phyloP scores from a whole-genome alignment of 2,888 invertebrate species.

The Pollenia labialis region DNA sequence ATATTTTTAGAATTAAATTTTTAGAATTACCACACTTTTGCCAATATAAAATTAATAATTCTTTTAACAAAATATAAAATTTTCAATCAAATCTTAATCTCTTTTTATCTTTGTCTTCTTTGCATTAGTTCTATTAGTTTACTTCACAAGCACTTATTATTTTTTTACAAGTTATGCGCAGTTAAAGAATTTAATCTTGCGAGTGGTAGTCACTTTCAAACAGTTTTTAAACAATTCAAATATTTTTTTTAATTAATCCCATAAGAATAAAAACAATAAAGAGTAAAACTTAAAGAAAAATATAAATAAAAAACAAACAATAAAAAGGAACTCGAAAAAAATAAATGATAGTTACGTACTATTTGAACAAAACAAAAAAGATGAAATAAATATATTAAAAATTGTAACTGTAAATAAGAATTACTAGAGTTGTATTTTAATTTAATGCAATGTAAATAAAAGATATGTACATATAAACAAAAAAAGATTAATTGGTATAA shows the following conservation, averaged over 20 bases:
- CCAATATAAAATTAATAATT: neutral
- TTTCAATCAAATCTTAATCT: neutral
- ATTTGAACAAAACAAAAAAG: constrained; percentile 39
- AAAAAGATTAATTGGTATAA: constrained; percentile 30
- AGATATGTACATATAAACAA: neutral
- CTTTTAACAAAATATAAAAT: neutral
- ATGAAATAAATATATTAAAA: constrained; percentile 1
- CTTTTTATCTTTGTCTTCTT: neutral
- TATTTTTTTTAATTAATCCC: constrained; percentile 23
- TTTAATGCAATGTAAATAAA: constrained; percentile 33
- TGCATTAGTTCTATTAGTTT: neutral
- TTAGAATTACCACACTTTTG: neutral
- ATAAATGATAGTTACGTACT: constrained; percentile 31
- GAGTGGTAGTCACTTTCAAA: neutral
- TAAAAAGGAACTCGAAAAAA: neutral
- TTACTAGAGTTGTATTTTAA: constrained; percentile 35
- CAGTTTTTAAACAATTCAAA: neutral
- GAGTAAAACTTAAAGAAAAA: neutral
- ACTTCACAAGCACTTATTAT: neutral
- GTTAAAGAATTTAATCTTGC: neutral
- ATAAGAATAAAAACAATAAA: constrained; percentile 7
- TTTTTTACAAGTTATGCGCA: neutral
- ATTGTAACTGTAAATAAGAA: constrained; percentile 29
- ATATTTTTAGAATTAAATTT: neutral
- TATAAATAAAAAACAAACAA: constrained; percentile 28